Evolutionary conservation across 2,888 invertebrate genomes (phyloP).

Genomic region (Nematopogon swammerdamellus): DNA sequence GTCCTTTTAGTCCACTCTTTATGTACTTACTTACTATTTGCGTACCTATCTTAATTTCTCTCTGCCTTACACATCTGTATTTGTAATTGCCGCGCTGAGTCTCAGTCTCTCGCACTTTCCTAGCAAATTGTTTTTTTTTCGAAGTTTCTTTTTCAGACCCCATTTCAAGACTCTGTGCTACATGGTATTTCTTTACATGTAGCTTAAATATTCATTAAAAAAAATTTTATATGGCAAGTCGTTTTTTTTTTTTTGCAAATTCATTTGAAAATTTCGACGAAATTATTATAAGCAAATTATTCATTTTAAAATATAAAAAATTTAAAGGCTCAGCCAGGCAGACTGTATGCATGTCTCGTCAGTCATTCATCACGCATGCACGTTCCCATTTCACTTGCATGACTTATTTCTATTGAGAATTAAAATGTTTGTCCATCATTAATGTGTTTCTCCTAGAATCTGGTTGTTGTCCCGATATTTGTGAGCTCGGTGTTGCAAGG

Average conservation of each 20-base stretch:
- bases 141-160: no score
- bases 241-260: no score
- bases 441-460: neutral
- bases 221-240: no score
- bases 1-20: slow-evolving; percentile 1
- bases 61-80: neutral
- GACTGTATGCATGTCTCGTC: neutral
- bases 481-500: neutral
- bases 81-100: neutral
- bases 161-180: no score
- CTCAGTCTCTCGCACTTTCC: neutral
- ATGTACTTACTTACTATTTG: slow-evolving; percentile 3
- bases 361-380: neutral
- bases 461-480: neutral
- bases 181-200: no score
- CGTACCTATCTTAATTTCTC: neutral
- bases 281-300: neutral
- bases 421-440: neutral
- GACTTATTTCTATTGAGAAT: neutral
- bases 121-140: no score
- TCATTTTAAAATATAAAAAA: neutral
- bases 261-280: no score
- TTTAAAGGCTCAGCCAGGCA: neutral
- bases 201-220: no score
- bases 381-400: neutral